Conservation (phyloP, 2,888 invertebrate species). For the Acleris cristana region DNA sequence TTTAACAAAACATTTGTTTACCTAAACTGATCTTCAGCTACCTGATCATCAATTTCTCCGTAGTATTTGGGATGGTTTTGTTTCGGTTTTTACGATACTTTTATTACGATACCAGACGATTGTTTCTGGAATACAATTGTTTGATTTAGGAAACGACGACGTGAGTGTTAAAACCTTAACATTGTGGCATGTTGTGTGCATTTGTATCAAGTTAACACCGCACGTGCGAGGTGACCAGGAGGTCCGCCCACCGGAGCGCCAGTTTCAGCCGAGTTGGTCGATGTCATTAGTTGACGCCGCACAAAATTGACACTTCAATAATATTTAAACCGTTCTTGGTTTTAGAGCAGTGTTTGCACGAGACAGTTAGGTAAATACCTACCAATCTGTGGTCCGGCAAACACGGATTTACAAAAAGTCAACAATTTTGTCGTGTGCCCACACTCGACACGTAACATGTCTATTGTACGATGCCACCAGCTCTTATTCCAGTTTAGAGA, state of each 20-base stretch:
- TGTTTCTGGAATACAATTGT: no score
- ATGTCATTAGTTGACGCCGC: slow-evolving; percentile 57
- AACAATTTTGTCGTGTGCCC: slow-evolving; percentile 50
- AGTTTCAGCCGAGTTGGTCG: slow-evolving; percentile 51
- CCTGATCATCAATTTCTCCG: no score
- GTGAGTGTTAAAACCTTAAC: slow-evolving; percentile 18
- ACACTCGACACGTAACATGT: slow-evolving; percentile 38
- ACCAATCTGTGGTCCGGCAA: slow-evolving; percentile 58
- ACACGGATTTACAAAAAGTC: slow-evolving; percentile 60
- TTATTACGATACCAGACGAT: no score
- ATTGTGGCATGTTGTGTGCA: slow-evolving; percentile 17
- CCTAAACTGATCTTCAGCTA: no score
- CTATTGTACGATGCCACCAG: slow-evolving; percentile 20
- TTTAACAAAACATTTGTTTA: no score
- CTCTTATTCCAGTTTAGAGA: slow-evolving; percentile 15
- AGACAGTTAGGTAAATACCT: slow-evolving; percentile 68
- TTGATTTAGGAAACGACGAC: not conserved
- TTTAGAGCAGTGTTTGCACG: slow-evolving; percentile 63
- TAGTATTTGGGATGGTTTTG: no score
- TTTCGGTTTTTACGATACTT: no score
- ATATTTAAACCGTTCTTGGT: slow-evolving; percentile 68
- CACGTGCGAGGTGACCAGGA: slow-evolving; percentile 42
- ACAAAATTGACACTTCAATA: slow-evolving; percentile 65
- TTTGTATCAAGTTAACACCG: slow-evolving; percentile 24
- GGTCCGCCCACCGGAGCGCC: slow-evolving; percentile 47